Evolutionary conservation across 2,113 vertebrate genomes (phyloP).

Genomic region (Poecilia latipinna): DNA sequence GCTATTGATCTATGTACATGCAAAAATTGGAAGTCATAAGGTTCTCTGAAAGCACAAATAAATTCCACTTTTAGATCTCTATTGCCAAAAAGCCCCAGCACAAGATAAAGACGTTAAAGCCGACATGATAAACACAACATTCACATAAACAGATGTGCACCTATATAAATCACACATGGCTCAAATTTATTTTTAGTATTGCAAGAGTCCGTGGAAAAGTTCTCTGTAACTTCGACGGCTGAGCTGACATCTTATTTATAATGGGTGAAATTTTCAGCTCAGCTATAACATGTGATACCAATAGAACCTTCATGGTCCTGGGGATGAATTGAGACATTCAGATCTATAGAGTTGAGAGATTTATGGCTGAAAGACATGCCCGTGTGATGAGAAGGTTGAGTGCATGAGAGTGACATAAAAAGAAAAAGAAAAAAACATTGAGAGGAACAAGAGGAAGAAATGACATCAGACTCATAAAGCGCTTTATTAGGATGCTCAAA

Average conservation of each 20-base stretch:
- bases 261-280: constrained; percentile 63
- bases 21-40: constrained; percentile 43
- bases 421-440: constrained; percentile 25
- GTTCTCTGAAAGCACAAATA: constrained; percentile 47
- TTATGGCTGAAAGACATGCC: constrained; percentile 78
- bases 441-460: constrained; percentile 35
- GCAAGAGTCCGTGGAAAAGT: constrained; percentile 1
- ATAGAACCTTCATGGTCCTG: constrained; percentile 72
- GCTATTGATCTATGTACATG: constrained; percentile 58
- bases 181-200: constrained; percentile 13
- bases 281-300: constrained; percentile 78
- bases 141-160: constrained; percentile 28
- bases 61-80: constrained; percentile 27
- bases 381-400: constrained; percentile 59
- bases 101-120: constrained; percentile 8
- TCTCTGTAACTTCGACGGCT: constrained; percentile 10
- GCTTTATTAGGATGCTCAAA: no score
- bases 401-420: constrained; percentile 21
- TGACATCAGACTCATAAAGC: not conserved
- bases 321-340: constrained; percentile 75
- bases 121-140: constrained; percentile 7
- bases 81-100: constrained; percentile 25
- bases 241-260: constrained; percentile 75
- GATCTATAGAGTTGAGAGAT: constrained; percentile 71
- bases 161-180: constrained; percentile 19